Percentiles rank a stretch among this genome's conserved stretches.
Evolutionary conservation across 2,888 invertebrate genomes (phyloP).

Genomic region (Cephus pygmeus): DNA sequence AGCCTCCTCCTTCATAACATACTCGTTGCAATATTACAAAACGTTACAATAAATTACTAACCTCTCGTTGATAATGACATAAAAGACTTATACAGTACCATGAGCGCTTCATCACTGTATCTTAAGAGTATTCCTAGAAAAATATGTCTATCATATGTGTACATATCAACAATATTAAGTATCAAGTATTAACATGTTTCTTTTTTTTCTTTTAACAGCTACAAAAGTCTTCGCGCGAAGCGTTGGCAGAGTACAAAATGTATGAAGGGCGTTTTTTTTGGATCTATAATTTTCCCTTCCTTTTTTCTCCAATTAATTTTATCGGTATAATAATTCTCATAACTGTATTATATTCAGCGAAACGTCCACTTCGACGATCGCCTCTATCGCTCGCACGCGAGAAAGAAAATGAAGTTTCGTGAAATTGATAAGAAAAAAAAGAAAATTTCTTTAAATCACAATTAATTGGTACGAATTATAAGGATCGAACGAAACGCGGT

Average conservation of each 20-base stretch:
- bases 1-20: constrained; percentile 6
- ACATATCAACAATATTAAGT: constrained; percentile 39
- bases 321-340: no score
- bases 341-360: background rate
- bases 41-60: constrained; percentile 27
- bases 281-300: constrained; percentile 20
- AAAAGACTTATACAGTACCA: constrained; percentile 25
- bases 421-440: background rate
- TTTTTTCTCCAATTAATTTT: constrained; percentile 22
- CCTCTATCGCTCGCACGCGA: background rate
- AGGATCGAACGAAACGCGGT: background rate
- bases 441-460: background rate
- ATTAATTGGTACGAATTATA: background rate
- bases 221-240: constrained; percentile 33
- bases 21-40: constrained; percentile 19
- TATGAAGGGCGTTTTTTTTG: constrained; percentile 24
- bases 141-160: constrained; percentile 30
- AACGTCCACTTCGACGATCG: background rate
- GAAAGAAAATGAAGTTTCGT: background rate
- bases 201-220: constrained; percentile 30
- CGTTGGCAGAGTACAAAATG: constrained; percentile 32
- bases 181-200: constrained; percentile 28
- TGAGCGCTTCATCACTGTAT: constrained; percentile 30
- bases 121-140: constrained; percentile 41
- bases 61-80: constrained; percentile 30